Evolutionary conservation across 1,140 invertebrate species (phyloP).

Genomic region (Drosophila kepulauana): DNA sequence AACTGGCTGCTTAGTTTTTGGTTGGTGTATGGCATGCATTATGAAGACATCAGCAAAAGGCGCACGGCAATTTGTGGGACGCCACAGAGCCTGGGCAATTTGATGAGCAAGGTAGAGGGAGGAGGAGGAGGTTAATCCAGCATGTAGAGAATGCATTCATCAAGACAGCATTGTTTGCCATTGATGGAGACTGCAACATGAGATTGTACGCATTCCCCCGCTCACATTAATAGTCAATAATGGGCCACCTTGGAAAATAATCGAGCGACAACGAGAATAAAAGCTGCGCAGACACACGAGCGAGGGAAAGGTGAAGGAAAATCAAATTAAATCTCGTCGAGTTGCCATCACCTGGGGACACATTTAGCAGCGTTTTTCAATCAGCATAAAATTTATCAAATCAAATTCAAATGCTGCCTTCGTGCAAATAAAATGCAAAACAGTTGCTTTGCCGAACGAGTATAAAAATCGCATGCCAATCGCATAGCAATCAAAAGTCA

Average conservation of each 20-base stretch:
- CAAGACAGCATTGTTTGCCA: constrained; percentile 70
- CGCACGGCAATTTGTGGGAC: constrained; percentile 81
- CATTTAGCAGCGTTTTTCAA: constrained; percentile 80
- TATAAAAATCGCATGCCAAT: constrained; percentile 69
- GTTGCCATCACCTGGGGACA: constrained; percentile 62
- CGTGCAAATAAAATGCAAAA: constrained; percentile 69
- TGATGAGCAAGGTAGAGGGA: constrained; percentile 36
- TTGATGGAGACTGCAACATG: constrained; percentile 46
- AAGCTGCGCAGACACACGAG: neutral
- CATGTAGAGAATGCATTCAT: constrained; percentile 72
- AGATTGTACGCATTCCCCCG: constrained; percentile 65
- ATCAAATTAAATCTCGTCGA: constrained; percentile 44
- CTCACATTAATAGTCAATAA: constrained; percentile 77
- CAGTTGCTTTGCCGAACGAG: constrained; percentile 31
- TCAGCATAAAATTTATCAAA: constrained; percentile 84
- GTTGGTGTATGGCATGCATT: constrained; percentile 32
- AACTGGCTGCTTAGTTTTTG: constrained; percentile 19
- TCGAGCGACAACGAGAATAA: constrained; percentile 4
- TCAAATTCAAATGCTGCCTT: constrained; percentile 72
- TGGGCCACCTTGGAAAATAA: constrained; percentile 78
- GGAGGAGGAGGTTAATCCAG: constrained; percentile 11
- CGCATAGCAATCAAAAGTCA: constrained; percentile 74
- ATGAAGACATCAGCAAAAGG: constrained; percentile 78
- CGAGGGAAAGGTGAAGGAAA: neutral
- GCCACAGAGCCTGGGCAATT: constrained; percentile 67